Evolutionary conservation across 2,888 invertebrate genomes (phyloP).

Genomic region (Deroplatys truncata): DNA sequence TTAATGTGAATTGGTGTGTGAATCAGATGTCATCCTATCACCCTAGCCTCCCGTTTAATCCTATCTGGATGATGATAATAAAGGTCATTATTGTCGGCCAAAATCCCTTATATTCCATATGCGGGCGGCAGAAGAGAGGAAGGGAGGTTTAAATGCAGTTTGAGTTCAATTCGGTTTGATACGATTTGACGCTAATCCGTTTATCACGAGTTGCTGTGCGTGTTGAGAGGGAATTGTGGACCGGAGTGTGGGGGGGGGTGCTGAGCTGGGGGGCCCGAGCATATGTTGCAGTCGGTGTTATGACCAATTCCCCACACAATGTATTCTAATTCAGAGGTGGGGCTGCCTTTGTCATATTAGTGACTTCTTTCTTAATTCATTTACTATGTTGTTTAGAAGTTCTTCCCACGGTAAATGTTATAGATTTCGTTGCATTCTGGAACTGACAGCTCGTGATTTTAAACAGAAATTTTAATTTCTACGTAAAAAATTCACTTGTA

Average conservation of each 20-base stretch:
- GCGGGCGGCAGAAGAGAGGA: conserved; percentile 5
- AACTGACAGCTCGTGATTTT: too few relatives aligned
- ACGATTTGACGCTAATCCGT: conserved; percentile 32
- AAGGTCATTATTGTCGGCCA: conserved; percentile 25
- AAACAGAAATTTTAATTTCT: too few relatives aligned
- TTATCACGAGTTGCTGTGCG: conserved; percentile 24
- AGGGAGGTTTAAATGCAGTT: conserved; percentile 24
- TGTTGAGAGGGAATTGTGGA: conserved; percentile 5
- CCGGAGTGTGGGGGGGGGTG: background rate
- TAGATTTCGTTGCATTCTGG: too few relatives aligned
- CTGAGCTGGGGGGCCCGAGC: background rate
- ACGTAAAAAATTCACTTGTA: too few relatives aligned
- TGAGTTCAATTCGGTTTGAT: conserved; percentile 32
- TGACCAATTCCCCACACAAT: background rate
- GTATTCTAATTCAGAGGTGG: background rate
- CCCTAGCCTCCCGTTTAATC: conserved; percentile 7
- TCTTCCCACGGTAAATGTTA: too few relatives aligned
- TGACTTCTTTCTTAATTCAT: background rate
- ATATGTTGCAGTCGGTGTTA: conserved; percentile 14
- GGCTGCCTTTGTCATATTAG: background rate
- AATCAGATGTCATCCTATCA: conserved; percentile 11
- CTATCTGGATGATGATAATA: conserved; percentile 20
- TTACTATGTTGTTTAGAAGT: too few relatives aligned
- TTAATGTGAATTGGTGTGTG: conserved; percentile 17
- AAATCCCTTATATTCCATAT: conserved; percentile 19